Evolutionary conservation across 2,113 vertebrate species (phyloP), one percentile per base, ranked within the genome.

Genomic region (Nothobranchius kuhntae): DNA sequence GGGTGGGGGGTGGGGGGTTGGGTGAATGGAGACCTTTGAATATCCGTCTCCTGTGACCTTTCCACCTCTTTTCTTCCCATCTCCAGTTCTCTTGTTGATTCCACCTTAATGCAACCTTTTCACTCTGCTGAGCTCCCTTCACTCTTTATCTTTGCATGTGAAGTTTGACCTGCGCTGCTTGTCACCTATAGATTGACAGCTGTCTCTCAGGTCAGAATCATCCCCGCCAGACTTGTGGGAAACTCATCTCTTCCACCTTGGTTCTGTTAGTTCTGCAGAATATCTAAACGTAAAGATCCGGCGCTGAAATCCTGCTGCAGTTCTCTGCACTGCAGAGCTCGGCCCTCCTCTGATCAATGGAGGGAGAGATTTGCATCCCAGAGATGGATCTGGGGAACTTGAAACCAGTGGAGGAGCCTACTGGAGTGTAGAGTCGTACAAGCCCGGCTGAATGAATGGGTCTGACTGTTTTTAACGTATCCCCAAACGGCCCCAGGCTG

Each of bases 11-110:
- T n/a, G n/a, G n/a, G n/a, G 82, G 59, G 35, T 68, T 10, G 64
- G 68, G 68, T 71, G 73, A 77, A 87, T 81, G 75, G 81, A 83
- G 84, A 83, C 75, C 77, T 88, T 90, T 84, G 66, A 70, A 80
- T 67, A 61, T 65, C 72, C 48, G 51, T 63, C 69, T 78, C 60
- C 14, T 56, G 35, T 75, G 70, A 75, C 78, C 84, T 85, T 81
- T 83, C 72, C 71, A 55, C 57, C 51, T 60, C 65, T 76, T 72
- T 58, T 40, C 59, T 52, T 8, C 30, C 55, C 13, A 4, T 71
- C 80, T 72, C 21, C 52, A 57, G 45, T 12, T 45, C 75, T 67
- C 52, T 54, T 55, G 64, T 80, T 77, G 70, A 59, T 60, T 71
- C 67, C 72, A 59, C 69, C 70, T 77, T 45, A 51, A 69, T 73